A percentile compares a stretch with the other conserved stretches of the same genome.
phyloP scores from a whole-genome alignment of 2,113 vertebrate species.

The Mixornis gularis region DNA sequence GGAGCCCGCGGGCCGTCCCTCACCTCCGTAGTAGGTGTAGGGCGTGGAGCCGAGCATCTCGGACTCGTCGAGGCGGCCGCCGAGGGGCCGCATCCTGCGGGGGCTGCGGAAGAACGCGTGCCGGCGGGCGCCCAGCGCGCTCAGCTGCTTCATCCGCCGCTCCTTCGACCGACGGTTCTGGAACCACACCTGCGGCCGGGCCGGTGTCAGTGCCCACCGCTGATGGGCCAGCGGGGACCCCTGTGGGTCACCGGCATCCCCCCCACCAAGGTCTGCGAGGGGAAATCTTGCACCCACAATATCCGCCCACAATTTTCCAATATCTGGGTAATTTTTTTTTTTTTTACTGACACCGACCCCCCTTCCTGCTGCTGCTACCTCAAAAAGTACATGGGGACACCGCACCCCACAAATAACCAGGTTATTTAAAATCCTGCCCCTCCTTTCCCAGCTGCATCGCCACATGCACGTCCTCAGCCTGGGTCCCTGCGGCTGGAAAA shows the following conservation, averaged over 20 bases:
- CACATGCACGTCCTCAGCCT: not conserved
- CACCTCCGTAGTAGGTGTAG: slow-evolving; percentile 96
- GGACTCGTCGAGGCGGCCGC: slow-evolving; percentile 89
- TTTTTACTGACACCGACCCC: not conserved
- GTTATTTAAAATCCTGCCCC: not conserved
- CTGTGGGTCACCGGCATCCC: not conserved
- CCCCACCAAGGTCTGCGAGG: rapidly evolving
- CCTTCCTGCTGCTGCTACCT: not conserved
- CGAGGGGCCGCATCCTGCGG: slow-evolving; percentile 91
- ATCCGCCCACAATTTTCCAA: not conserved
- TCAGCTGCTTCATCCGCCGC: slow-evolving; percentile 96
- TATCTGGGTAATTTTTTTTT: not conserved
- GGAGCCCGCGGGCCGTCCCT: not conserved
- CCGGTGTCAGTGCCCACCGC: not conserved
- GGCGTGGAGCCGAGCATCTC: slow-evolving; percentile 90
- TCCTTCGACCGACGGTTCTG: slow-evolving; percentile 98
- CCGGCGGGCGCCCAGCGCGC: slow-evolving; percentile 88
- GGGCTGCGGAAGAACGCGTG: slow-evolving; percentile 96
- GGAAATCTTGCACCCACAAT: rapidly evolving
- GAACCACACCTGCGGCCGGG: slow-evolving; percentile 88
- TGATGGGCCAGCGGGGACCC: not conserved
- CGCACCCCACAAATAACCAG: rapidly evolving
- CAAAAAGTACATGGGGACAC: not conserved
- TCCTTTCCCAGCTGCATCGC: not conserved
- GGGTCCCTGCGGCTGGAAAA: not conserved